These are phyloP conservation scores for Cettia cetti DNA, from an alignment of 2,113 vertebrate genomes.

Conservation along the genomic window DNA sequence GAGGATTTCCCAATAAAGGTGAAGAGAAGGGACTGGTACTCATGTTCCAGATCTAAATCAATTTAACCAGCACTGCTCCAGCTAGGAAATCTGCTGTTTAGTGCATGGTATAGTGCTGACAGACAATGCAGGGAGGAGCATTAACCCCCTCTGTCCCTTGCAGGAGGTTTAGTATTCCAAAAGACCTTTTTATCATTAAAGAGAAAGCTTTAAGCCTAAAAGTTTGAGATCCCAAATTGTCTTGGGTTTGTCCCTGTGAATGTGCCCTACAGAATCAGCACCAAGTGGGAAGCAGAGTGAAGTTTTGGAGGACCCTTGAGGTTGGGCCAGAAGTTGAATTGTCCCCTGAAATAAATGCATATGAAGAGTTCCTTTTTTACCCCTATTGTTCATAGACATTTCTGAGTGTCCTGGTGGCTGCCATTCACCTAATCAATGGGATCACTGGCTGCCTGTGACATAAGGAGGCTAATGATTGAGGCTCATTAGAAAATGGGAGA, in stretches of 20 bases:
- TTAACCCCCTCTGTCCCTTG: constrained; percentile 23
- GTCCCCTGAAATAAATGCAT: neutral
- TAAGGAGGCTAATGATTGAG: neutral
- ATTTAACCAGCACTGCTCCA: neutral
- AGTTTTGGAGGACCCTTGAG: neutral
- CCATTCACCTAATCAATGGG: neutral
- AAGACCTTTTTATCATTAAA: neutral
- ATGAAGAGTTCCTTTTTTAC: neutral
- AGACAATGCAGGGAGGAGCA: constrained; percentile 1
- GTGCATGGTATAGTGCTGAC: neutral
- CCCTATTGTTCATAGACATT: neutral
- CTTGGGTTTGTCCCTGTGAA: neutral
- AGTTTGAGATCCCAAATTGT: neutral
- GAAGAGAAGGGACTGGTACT: constrained; percentile 6
- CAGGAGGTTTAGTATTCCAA: neutral
- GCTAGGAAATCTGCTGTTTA: neutral
- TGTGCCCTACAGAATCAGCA: neutral
- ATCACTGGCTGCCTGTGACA: neutral
- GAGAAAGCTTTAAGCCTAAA: neutral
- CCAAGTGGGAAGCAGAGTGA: neutral
- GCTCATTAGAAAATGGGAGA: neutral
- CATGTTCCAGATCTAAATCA: neutral
- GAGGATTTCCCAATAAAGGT: constrained; percentile 41
- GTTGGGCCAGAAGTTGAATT: neutral
- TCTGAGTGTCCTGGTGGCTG: neutral